Base-by-base conservation (phyloP, 2,888 invertebrate species). In the Ochropacha duplaris region DNA sequence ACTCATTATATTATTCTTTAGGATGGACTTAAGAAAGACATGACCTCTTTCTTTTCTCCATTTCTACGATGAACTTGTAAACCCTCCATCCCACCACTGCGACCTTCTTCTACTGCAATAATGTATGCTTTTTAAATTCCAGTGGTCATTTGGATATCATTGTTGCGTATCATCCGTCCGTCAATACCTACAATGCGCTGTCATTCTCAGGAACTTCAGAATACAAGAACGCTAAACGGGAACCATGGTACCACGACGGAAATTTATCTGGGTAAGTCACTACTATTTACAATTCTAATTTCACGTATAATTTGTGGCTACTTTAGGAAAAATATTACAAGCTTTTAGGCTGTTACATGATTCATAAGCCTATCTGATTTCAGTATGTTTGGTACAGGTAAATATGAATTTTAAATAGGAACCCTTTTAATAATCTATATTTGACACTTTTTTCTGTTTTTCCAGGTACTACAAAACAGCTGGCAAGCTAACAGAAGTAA, bases 81-180 rank as follows among this genome's bases (percentile, higher is more conserved):
- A 31, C 31, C 31, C 12, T 31, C 8, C 8, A 2, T 31, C 12
- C 2, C 31, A 31, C 31, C 31, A 31, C 12, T 2, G 11, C 12
- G 12, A 31, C 12, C 31, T 12, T 31, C 28, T 28, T 9, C 8
- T 8, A 28, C 6, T 28, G 4, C 8, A 8, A 8, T 26, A 28
- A 8, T 28, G 31, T 36, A 54, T 4, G 1, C 4, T 26, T 49
- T 16, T 44, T 62, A 51, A 8, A 61, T 85, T 82, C n/a, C 76
- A 94, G 93, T 67, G 94, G 94, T 12, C 94, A 94, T 65, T 78
- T 93, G 74, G 95, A 96, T 76, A 93, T 96, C 61, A 95, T 95
- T 51, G 94, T 95, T 14, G 95, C 95, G 0, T 94, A 94, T 66
- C 94, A 95, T 34, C 89, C 95, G 6, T 95, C 95, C 0, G 92